Evolutionary conservation across 2,888 invertebrate species (phyloP).

Genomic region (Napeogenes inachia): DNA sequence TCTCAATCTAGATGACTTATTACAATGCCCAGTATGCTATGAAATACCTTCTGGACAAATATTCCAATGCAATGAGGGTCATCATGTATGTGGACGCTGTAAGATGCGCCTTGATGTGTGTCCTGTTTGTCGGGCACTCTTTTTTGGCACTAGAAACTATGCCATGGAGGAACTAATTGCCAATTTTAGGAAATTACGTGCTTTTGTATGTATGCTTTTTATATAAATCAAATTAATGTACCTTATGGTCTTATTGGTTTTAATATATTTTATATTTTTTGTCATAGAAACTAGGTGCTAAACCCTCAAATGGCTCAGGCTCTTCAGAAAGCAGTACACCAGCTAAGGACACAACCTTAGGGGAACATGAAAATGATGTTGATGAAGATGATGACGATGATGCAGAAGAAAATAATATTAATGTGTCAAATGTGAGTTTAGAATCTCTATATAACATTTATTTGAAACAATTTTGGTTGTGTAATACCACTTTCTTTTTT

Average conservation of each 20-base stretch:
- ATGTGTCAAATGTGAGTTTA: constrained; percentile 47
- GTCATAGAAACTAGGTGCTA: constrained; percentile 61
- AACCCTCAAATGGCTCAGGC: constrained; percentile 52
- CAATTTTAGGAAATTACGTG: constrained; percentile 64
- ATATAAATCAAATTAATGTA: constrained; percentile 12
- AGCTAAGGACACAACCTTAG: constrained; percentile 43
- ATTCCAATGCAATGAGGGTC: constrained; percentile 75
- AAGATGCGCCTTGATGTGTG: constrained; percentile 65
- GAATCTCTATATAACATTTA: too few relatives aligned
- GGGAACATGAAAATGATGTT: constrained; percentile 45
- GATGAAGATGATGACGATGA: constrained; percentile 41
- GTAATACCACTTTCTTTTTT: background rate
- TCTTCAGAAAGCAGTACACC: constrained; percentile 46
- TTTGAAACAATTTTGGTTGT: background rate
- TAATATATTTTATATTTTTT: background rate
- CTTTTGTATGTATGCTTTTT: constrained; percentile 56
- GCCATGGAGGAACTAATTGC: constrained; percentile 74
- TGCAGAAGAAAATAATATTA: constrained; percentile 49
- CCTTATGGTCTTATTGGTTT: background rate
- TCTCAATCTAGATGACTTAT: constrained; percentile 71
- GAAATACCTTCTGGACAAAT: constrained; percentile 69
- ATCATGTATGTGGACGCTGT: constrained; percentile 75
- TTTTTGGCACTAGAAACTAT: constrained; percentile 74
- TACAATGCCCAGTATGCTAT: constrained; percentile 79
- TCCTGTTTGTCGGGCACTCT: constrained; percentile 72